Evolutionary conservation across 2,113 vertebrate species (phyloP).

Genomic region (Symphodus melops): DNA sequence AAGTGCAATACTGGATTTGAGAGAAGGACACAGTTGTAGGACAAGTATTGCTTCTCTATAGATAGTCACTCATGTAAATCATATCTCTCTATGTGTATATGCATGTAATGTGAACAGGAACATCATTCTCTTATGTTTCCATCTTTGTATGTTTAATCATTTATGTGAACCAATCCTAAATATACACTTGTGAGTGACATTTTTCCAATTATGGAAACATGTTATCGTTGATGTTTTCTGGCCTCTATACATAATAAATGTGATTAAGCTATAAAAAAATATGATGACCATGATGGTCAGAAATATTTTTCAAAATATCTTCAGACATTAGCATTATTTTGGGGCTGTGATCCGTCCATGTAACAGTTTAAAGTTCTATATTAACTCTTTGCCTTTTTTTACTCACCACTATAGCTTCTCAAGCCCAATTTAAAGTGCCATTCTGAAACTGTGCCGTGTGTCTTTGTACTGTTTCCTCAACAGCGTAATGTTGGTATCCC

Average conservation of each 20-base stretch:
- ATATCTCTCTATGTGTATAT: neutral
- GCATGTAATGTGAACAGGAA: neutral
- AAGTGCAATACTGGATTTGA: constrained; percentile 61
- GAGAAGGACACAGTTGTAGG: constrained; percentile 53
- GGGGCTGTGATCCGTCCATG: neutral
- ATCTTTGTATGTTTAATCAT: neutral
- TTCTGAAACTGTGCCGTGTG: neutral
- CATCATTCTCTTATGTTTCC: neutral
- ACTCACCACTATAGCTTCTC: too few species aligned
- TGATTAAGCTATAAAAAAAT: neutral
- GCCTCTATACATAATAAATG: neutral
- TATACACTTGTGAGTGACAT: constrained; percentile 6
- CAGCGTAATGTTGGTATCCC: too few species aligned
- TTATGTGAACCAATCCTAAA: constrained; percentile 2
- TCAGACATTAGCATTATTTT: neutral
- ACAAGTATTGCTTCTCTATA: constrained; percentile 42
- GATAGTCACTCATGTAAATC: constrained; percentile 2
- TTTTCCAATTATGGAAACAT: neutral
- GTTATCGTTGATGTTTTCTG: neutral
- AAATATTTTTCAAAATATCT: too few species aligned
- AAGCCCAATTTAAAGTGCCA: too few species aligned
- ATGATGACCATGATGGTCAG: neutral
- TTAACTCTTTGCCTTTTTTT: neutral
- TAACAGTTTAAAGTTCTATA: neutral
- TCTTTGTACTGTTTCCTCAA: too few species aligned